Evolutionary conservation across 2,888 invertebrate genomes (phyloP).

Genomic region (Tipula confusa): DNA sequence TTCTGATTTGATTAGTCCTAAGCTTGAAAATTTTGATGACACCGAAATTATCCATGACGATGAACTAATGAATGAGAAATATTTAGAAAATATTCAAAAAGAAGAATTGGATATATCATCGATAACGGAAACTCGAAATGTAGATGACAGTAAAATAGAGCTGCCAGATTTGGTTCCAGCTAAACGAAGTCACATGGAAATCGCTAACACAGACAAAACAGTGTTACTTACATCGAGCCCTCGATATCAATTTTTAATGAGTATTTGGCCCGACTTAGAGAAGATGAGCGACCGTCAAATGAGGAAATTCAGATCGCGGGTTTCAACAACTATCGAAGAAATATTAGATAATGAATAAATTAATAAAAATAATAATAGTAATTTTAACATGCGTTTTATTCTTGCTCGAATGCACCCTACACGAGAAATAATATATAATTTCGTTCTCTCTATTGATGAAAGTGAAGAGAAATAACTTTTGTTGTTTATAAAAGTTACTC

Average conservation of each 20-base stretch:
- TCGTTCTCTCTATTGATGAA: not conserved
- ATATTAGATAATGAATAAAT: not conserved
- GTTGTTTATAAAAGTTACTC: not conserved
- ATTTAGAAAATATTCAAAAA: not conserved
- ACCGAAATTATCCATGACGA: not conserved
- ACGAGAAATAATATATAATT: not conserved
- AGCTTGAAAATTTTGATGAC: not conserved
- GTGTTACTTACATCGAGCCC: not conserved
- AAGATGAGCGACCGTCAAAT: not conserved
- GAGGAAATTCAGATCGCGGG: not conserved
- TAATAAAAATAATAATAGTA: not conserved
- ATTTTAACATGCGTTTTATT: not conserved
- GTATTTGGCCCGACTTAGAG: not conserved
- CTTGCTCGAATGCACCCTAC: not conserved
- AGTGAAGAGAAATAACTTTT: not conserved
- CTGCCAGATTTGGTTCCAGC: not conserved
- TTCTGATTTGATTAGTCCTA: not conserved
- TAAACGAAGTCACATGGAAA: not conserved
- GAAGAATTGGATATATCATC: not conserved
- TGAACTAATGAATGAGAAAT: not conserved
- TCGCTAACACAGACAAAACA: not conserved
- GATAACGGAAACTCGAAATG: not conserved
- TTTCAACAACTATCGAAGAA: not conserved
- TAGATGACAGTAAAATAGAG: not conserved
- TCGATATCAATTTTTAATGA: not conserved